phyloP scores from a whole-genome alignment of 37 sponge, comb jelly and placozoan genomes.

The Hexactinellida sp. region DNA sequence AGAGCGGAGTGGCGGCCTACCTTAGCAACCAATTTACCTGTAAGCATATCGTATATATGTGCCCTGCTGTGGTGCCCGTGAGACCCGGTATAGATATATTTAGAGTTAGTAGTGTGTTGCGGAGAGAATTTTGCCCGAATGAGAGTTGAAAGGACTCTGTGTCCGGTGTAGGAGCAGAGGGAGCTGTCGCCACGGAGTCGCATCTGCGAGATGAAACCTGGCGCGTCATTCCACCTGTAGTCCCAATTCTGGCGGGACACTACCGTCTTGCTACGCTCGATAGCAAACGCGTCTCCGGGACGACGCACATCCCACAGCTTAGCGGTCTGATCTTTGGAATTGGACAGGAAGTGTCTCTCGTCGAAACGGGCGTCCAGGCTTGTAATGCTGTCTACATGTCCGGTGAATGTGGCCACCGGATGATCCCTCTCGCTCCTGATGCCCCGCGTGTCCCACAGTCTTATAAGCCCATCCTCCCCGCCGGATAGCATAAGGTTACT shows the following conservation, averaged over 20 bases:
- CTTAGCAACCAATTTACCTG: not conserved
- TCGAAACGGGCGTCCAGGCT: slow-evolving; percentile 63
- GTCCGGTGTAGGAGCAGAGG: slow-evolving; percentile 81
- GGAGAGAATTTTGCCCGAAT: slow-evolving; percentile 80
- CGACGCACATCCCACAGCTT: slow-evolving; percentile 85
- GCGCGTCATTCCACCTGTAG: slow-evolving; percentile 62
- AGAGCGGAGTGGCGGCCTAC: not conserved
- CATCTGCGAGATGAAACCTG: not conserved
- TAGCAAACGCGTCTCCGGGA: slow-evolving; percentile 11
- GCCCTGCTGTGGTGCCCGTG: not conserved
- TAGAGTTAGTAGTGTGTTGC: slow-evolving; percentile 30
- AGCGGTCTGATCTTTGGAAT: slow-evolving; percentile 82
- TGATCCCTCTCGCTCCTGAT: slow-evolving; percentile 25
- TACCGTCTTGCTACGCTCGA: slow-evolving; percentile 22
- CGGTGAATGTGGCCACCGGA: slow-evolving; percentile 69
- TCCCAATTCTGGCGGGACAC: slow-evolving; percentile 54
- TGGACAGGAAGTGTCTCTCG: slow-evolving; percentile 61
- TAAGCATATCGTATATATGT: not conserved
- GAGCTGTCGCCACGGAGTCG: slow-evolving; percentile 55
- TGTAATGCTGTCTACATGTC: slow-evolving; percentile 78
- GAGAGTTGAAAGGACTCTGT: slow-evolving; percentile 54
- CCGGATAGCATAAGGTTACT: slow-evolving; percentile 55
- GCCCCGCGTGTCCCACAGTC: slow-evolving; percentile 74
- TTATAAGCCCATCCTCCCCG: slow-evolving; percentile 44
- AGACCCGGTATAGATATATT: not conserved